These are phyloP conservation scores for Scaptomyza cyrtandrae DNA, from an alignment of 2,888 invertebrate species.

Conservation along the genomic window DNA sequence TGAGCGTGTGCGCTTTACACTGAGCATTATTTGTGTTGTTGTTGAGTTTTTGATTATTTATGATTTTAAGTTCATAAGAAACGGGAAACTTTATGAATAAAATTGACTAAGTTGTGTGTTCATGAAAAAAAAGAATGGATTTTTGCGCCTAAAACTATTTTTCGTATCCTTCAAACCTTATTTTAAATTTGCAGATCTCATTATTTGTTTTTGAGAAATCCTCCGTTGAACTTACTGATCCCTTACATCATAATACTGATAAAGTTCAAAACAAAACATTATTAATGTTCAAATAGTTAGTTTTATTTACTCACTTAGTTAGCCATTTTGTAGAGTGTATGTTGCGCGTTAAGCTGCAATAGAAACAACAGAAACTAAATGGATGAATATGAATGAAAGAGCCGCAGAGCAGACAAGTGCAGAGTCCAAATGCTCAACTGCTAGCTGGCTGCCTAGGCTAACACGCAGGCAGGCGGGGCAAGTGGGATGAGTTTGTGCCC, in stretches of 20 bases:
- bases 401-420: slow-evolving; percentile 64
- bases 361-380: slow-evolving; percentile 57
- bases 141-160: too few species aligned
- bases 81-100: too few species aligned
- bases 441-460: not conserved
- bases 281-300: too few species aligned
- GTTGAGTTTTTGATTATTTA: not conserved
- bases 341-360: slow-evolving; percentile 31
- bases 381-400: slow-evolving; percentile 76
- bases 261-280: too few species aligned
- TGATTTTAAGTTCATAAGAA: too few species aligned
- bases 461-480: not conserved
- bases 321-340: slow-evolving; percentile 21
- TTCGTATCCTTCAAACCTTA: too few species aligned
- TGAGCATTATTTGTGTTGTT: slow-evolving; percentile 10
- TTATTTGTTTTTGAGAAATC: too few species aligned
- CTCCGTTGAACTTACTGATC: too few species aligned
- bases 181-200: too few species aligned
- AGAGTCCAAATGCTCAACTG: slow-evolving; percentile 54
- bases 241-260: too few species aligned
- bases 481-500: slow-evolving; percentile 47
- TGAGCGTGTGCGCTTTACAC: slow-evolving; percentile 38
- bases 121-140: too few species aligned
- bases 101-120: too few species aligned
- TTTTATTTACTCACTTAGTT: not conserved